Evolutionary conservation across 2,113 vertebrate genomes (phyloP).

Genomic region (Tiliqua scincoides): DNA sequence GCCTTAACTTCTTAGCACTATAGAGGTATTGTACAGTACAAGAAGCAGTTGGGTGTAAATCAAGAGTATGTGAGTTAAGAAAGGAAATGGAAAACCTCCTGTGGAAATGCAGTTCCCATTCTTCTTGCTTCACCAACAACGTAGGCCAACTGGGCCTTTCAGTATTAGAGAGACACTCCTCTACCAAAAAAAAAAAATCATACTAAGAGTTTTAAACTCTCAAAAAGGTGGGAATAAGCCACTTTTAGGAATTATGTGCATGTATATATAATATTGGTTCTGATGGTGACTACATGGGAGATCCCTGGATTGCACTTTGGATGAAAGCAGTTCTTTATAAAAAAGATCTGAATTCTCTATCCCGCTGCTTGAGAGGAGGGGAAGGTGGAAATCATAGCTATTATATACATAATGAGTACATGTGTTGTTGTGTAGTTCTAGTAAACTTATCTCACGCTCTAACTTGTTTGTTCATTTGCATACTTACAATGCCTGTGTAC

Average conservation of each 20-base stretch:
- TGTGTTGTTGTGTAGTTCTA: neutral
- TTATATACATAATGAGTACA: neutral
- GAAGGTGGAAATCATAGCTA: neutral
- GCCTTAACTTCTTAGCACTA: neutral
- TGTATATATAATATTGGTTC: neutral
- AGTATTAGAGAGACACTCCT: neutral
- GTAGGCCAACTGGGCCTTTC: neutral
- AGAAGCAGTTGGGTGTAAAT: neutral
- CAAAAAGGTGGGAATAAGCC: neutral
- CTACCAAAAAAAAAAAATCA: too few species aligned
- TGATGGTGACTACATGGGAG: neutral
- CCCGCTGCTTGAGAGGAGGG: neutral
- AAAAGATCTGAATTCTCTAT: neutral
- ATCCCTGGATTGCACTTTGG: neutral
- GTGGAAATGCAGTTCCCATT: neutral
- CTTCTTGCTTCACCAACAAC: neutral
- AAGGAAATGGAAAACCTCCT: neutral
- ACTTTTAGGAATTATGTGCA: neutral
- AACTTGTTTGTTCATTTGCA: slow-evolving; percentile 9
- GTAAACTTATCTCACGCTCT: neutral
- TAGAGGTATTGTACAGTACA: neutral
- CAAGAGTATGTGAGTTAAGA: neutral
- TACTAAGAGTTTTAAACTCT: neutral
- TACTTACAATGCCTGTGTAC: neutral
- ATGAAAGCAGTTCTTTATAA: neutral